These are phyloP conservation scores for Calvadosia cruxmelitensis DNA, from an alignment of 30 jellyfish, hydroid and myxozoan species.

Conservation along the genomic window DNA sequence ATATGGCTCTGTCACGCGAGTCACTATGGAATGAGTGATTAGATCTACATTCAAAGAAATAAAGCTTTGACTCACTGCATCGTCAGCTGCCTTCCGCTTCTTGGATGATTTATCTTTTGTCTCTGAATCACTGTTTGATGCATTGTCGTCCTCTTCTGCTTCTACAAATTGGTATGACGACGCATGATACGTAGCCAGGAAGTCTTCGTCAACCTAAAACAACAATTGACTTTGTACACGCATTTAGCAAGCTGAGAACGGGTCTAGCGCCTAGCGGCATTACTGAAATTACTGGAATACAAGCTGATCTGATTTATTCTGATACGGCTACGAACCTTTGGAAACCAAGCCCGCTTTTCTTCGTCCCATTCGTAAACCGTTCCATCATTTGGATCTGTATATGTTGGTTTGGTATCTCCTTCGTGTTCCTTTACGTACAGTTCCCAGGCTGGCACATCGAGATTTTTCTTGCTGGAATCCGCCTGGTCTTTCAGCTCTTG, in stretches of 20 bases:
- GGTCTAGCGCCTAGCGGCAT: too few relatives aligned
- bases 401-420: slow-evolving; percentile 12
- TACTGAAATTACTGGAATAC: too few relatives aligned
- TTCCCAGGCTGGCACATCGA: neutral
- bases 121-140: slow-evolving; percentile 4
- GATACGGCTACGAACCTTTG: slow-evolving; percentile 55
- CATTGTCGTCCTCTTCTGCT: slow-evolving; percentile 23
- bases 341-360: slow-evolving; percentile 97
- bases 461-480: neutral
- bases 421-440: neutral
- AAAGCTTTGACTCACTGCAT: neutral
- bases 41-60: neutral
- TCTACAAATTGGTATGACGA: slow-evolving; percentile 26
- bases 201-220: slow-evolving; percentile 87
- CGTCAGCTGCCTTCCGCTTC: slow-evolving; percentile 32
- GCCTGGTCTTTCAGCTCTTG: neutral
- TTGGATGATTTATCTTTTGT: slow-evolving; percentile 6
- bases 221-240: too few relatives aligned
- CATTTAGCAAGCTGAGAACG: too few relatives aligned
- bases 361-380: slow-evolving; percentile 97
- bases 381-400: slow-evolving; percentile 96
- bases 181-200: slow-evolving; percentile 92
- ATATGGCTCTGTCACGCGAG: too few relatives aligned
- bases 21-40: neutral
- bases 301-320: neutral